phyloP scores from a whole-genome alignment of 2,888 invertebrate species.

The Megalurothrips usitatus region DNA sequence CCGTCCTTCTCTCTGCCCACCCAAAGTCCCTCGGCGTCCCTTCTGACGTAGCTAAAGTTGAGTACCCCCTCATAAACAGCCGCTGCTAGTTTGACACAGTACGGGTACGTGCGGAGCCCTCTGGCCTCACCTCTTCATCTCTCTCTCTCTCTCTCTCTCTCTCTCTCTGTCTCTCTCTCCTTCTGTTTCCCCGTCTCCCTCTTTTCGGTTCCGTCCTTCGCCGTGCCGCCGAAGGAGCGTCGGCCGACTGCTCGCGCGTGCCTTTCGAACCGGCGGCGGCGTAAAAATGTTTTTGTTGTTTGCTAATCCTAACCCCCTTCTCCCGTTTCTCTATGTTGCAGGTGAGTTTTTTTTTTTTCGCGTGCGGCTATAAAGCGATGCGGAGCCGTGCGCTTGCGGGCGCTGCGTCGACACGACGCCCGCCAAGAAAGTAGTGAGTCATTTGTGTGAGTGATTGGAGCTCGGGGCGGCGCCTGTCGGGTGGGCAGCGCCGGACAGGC shows the following conservation, averaged over 20 bases:
- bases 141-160: too few species aligned
- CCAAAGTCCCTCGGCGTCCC: not conserved
- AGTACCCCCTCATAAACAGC: constrained; percentile 20
- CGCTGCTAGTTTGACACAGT: not conserved
- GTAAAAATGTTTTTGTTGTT: too few species aligned
- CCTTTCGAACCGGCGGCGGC: too few species aligned
- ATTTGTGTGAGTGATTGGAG: too few species aligned
- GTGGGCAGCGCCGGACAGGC: too few species aligned
- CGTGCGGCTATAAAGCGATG: not conserved
- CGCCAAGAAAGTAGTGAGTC: not conserved
- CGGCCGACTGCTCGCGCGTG: too few species aligned
- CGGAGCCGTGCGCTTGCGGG: not conserved
- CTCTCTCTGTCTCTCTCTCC: too few species aligned
- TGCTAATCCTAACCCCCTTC: not conserved
- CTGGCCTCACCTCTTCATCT: not conserved
- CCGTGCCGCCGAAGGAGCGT: too few species aligned
- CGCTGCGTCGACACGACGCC: not conserved
- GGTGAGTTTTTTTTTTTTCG: too few species aligned
- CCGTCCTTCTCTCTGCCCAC: not conserved
- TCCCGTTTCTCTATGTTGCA: not conserved
- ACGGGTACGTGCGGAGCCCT: not conserved
- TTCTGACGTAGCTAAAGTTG: not conserved
- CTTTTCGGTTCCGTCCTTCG: too few species aligned
- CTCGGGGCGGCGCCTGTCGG: too few species aligned
- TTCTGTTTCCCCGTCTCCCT: too few species aligned